Conservation (phyloP, 1,140 invertebrate species). For the Orchestia grillus region DNA sequence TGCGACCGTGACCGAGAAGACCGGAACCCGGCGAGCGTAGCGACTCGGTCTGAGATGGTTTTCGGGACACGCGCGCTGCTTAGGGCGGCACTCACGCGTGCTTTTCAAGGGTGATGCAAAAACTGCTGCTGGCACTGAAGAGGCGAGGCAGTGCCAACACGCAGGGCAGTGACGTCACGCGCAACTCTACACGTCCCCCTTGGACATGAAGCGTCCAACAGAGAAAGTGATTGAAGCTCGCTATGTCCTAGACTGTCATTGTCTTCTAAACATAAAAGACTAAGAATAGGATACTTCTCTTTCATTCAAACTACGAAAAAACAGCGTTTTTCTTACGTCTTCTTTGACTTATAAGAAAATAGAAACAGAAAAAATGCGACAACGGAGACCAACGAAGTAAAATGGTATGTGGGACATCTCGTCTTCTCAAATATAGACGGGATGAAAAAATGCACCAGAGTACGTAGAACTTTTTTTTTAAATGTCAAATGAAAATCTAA, state of each 20-base stretch:
- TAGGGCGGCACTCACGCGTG: neutral
- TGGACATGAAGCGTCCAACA: neutral
- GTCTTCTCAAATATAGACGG: too few species aligned
- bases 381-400: neutral
- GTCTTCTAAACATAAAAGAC: neutral
- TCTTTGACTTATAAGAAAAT: neutral
- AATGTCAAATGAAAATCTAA: neutral
- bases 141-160: neutral
- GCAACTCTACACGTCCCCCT: neutral
- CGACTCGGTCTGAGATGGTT: neutral
- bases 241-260: neutral
- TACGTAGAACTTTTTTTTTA: neutral
- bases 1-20: neutral
- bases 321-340: neutral
- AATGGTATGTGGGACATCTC: neutral
- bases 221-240: neutral
- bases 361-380: neutral
- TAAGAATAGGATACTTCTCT: neutral
- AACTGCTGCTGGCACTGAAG: neutral
- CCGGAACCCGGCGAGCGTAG: neutral
- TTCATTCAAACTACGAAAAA: neutral
- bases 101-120: constrained; percentile 7
- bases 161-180: neutral
- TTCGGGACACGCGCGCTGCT: too few species aligned
- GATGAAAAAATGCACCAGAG: neutral